phyloP scores from a whole-genome alignment of 1,140 invertebrate species.

The Nylanderia fulva region DNA sequence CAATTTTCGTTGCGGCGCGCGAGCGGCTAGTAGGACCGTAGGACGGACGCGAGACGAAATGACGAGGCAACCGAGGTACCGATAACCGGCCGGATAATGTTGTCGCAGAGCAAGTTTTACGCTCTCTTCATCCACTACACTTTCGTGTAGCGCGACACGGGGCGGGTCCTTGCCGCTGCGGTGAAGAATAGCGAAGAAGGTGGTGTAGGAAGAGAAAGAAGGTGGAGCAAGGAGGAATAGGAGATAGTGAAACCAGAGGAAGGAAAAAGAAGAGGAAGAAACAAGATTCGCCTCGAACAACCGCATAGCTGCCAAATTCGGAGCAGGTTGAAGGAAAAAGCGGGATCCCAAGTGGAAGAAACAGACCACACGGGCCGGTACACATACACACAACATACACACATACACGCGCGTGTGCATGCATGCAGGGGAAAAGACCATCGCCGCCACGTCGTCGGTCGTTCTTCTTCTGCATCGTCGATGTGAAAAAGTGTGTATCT shows the following conservation, averaged over 20 bases:
- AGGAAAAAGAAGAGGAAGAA: neutral
- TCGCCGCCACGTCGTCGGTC: conserved; percentile 39
- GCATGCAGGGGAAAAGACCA: neutral
- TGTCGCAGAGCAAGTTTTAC: conserved; percentile 83
- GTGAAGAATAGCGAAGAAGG: conserved; percentile 66
- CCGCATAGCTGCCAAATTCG: conserved; percentile 32
- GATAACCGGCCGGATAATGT: conserved; percentile 79
- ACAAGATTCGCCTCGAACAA: conserved; percentile 17
- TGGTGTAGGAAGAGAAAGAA: conserved; percentile 1
- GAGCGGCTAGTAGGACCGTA: conserved; percentile 63
- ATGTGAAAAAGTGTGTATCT: conserved; percentile 66
- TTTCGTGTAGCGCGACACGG: conserved; percentile 81
- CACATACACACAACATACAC: neutral
- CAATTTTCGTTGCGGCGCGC: conserved; percentile 75
- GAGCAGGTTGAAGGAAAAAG: conserved; percentile 2
- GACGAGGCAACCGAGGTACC: conserved; percentile 64
- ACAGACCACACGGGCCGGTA: conserved; percentile 7
- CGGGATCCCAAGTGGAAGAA: neutral
- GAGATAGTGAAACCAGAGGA: conserved; percentile 33
- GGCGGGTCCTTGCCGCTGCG: conserved; percentile 80
- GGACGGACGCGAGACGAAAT: conserved; percentile 65
- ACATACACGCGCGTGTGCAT: neutral
- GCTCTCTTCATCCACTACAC: conserved; percentile 84
- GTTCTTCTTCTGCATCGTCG: conserved; percentile 44
- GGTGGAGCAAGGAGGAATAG: conserved; percentile 30